These are phyloP conservation scores for Cepaea nemoralis DNA, from an alignment of 1,140 invertebrate genomes.

Conservation along the genomic window DNA sequence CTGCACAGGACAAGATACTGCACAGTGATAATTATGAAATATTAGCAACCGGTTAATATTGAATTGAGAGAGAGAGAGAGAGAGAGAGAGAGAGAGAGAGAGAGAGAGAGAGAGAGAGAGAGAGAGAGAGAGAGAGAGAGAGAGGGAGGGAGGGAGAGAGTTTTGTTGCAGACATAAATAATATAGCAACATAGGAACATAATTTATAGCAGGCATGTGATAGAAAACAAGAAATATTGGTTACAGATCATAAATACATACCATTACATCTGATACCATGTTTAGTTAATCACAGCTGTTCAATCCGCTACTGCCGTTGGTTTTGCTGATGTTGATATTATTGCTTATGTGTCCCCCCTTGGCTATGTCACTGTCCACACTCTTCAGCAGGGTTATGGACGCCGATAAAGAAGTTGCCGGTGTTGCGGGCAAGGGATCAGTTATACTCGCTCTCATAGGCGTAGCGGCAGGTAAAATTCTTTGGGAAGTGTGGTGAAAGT, in stretches of 20 bases:
- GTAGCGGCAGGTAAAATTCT: background rate
- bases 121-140: too few relatives aligned
- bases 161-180: too few relatives aligned
- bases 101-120: too few relatives aligned
- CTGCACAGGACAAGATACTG: too few relatives aligned
- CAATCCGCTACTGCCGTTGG: background rate
- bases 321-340: background rate
- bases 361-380: background rate
- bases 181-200: too few relatives aligned
- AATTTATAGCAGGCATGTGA: too few relatives aligned
- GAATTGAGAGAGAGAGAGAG: too few relatives aligned
- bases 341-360: background rate
- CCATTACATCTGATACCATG: background rate
- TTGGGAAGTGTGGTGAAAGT: background rate
- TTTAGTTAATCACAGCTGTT: background rate
- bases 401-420: background rate
- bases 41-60: too few relatives aligned
- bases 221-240: too few relatives aligned
- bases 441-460: slow-evolving; percentile 4
- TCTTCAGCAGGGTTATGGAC: background rate
- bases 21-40: too few relatives aligned
- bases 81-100: too few relatives aligned
- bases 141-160: too few relatives aligned
- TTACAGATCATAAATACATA: slow-evolving; percentile 7
- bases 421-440: background rate